Evolutionary conservation across 1,140 invertebrate species (phyloP).

Genomic region (Scylla paramamosain): DNA sequence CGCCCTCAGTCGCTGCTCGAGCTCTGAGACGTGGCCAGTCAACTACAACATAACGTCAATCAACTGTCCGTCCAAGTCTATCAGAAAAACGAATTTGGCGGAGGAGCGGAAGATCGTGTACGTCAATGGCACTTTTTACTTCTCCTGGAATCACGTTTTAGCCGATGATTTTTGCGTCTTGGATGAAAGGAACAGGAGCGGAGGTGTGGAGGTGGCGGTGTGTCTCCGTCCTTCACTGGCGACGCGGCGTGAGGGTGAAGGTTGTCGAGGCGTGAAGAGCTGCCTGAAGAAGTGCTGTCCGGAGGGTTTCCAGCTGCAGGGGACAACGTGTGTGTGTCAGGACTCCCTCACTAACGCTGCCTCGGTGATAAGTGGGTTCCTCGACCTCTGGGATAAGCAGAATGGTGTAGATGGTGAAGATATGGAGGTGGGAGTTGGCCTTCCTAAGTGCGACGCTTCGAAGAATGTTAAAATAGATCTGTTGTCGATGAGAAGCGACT

Average conservation of each 20-base stretch:
- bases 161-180: slow-evolving; percentile 46
- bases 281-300: slow-evolving; percentile 58
- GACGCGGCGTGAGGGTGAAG: neutral
- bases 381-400: neutral
- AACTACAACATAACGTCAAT: neutral
- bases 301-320: slow-evolving; percentile 7
- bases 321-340: slow-evolving; percentile 28
- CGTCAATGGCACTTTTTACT: neutral
- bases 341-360: neutral
- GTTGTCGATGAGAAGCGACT: neutral
- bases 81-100: neutral
- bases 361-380: neutral
- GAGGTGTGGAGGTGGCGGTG: neutral
- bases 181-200: neutral
- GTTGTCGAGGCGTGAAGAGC: neutral
- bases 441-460: neutral
- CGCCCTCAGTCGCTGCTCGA: neutral
- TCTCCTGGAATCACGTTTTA: slow-evolving; percentile 9
- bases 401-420: neutral
- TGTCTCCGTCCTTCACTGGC: neutral
- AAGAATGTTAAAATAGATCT: slow-evolving; percentile 5
- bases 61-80: neutral
- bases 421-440: neutral
- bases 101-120: slow-evolving; percentile 52
- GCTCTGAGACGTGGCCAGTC: neutral